These are phyloP conservation scores for Tetragnatha montana DNA, from an alignment of 2,888 invertebrate genomes.

Conservation along the genomic window DNA sequence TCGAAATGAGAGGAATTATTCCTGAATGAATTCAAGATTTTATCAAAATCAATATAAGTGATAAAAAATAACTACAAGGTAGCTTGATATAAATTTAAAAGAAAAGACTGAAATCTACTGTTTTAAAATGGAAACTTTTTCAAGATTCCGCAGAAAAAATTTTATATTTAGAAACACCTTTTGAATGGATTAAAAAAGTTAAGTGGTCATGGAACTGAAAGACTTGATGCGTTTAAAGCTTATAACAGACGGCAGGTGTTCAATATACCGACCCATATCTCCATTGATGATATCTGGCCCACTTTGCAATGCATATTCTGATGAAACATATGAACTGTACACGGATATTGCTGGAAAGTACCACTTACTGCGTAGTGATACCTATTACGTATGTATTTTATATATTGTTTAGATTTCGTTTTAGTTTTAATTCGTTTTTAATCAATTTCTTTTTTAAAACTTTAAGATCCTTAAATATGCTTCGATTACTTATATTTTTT, in stretches of 20 bases:
- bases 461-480: neutral
- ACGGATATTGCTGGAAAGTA: conserved; percentile 49
- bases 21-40: too few relatives aligned
- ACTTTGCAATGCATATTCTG: conserved; percentile 44
- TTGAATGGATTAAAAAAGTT: neutral
- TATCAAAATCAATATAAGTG: too few relatives aligned
- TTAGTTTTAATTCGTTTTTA: neutral
- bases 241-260: conserved; percentile 37
- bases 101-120: too few relatives aligned
- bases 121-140: neutral
- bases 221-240: conserved; percentile 32
- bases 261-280: conserved; percentile 46
- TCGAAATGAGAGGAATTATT: too few relatives aligned
- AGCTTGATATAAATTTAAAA: too few relatives aligned
- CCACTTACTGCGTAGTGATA: conserved; percentile 7
- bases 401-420: neutral
- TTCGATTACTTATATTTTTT: neutral
- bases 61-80: too few relatives aligned
- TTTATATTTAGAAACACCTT: neutral
- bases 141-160: neutral
- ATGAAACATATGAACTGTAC: conserved; percentile 32
- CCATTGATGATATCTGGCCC: conserved; percentile 43
- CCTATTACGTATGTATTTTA: conserved; percentile 28
- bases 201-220: conserved; percentile 33
- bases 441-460: neutral